A percentile compares a stretch with the other conserved stretches of the same genome.
phyloP scores from a whole-genome alignment of 2,888 invertebrate species.

The Empis livida region DNA sequence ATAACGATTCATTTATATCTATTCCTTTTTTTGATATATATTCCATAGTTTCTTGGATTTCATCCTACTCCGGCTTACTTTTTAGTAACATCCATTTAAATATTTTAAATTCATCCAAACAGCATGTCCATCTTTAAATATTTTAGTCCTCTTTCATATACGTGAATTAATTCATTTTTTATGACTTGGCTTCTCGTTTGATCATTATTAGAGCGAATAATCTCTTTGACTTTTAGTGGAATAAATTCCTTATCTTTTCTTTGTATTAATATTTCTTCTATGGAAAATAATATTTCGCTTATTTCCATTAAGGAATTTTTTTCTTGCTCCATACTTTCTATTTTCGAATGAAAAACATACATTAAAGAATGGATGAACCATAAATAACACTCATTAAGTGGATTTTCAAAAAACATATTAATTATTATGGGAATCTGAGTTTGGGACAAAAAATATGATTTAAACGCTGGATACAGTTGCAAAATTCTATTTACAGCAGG shows the following conservation, averaged over 20 bases:
- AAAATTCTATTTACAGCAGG: constrained; percentile 5
- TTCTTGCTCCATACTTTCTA: constrained; percentile 3
- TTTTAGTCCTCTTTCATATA: background rate
- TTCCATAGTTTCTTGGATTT: too few species aligned
- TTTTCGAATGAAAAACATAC: constrained; percentile 4
- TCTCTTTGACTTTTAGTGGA: background rate
- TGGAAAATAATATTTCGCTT: background rate
- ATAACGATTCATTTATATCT: background rate
- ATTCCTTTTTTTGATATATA: too few species aligned
- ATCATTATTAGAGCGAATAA: background rate
- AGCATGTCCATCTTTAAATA: background rate
- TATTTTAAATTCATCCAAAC: background rate
- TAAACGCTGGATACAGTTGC: constrained; percentile 5
- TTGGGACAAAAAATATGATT: constrained; percentile 3
- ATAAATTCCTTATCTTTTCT: background rate
- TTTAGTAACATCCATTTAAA: background rate
- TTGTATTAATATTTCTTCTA: background rate
- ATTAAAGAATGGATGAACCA: constrained; percentile 5
- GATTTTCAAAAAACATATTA: constrained; percentile 4
- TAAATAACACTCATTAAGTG: constrained; percentile 5
- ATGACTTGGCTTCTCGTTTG: background rate
- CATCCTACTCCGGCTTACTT: background rate
- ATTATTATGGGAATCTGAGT: background rate
- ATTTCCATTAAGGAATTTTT: constrained; percentile 6
- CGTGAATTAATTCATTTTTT: background rate